A percentile compares a stretch with the other conserved stretches of the same genome.
Evolutionary conservation across 2,113 vertebrate genomes (phyloP).

Genomic region (Megaceryle maxima): DNA sequence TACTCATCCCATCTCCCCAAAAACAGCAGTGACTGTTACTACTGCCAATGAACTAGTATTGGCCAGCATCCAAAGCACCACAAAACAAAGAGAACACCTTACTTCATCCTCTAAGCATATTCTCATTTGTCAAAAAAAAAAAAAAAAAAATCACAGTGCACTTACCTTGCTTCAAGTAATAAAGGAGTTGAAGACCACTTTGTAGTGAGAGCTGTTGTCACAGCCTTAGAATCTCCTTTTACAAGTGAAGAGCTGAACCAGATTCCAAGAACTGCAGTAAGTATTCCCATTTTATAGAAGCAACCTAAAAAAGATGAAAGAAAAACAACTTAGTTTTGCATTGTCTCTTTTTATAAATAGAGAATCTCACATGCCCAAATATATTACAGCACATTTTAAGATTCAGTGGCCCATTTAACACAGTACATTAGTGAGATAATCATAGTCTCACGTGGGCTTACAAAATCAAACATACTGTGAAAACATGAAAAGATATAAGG

Average conservation of each 20-base stretch:
- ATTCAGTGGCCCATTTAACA: not conserved
- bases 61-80: not conserved
- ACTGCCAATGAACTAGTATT: not conserved
- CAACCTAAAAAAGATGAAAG: conserved; percentile 28
- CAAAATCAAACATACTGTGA: not conserved
- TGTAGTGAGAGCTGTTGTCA: conserved; percentile 92
- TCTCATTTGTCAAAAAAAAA: not conserved
- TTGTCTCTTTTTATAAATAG: not conserved
- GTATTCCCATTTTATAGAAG: conserved; percentile 80
- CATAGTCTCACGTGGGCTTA: not conserved
- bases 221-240: conserved; percentile 89
- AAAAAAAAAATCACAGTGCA: not conserved
- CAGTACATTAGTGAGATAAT: not conserved
- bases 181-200: conserved; percentile 94
- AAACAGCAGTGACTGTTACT: not conserved
- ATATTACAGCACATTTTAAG: not conserved
- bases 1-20: not conserved
- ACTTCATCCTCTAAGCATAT: not conserved
- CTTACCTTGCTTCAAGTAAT: conserved; percentile 92
- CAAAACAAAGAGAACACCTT: not conserved
- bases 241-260: conserved; percentile 75
- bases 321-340: not conserved
- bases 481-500: not conserved
- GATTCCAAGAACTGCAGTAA: conserved; percentile 71
- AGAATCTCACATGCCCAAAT: not conserved